Conservation (phyloP, 2,888 invertebrate species). For the Drosophila conformis region DNA sequence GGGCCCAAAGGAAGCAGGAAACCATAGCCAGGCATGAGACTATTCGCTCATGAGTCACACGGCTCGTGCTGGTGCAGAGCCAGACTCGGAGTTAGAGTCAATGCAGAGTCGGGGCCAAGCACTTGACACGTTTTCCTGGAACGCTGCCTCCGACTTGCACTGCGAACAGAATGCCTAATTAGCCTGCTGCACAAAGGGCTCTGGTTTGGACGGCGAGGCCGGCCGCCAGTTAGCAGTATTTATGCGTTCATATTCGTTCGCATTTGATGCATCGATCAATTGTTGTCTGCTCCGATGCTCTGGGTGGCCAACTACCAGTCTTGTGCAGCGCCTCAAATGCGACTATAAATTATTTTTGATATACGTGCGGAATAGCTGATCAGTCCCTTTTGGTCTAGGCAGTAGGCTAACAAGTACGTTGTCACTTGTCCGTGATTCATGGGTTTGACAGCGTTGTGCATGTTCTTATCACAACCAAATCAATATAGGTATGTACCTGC, state of each 20-base stretch:
- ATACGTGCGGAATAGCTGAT: conserved; percentile 65
- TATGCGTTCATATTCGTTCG: conserved; percentile 68
- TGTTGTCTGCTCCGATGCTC: conserved; percentile 50
- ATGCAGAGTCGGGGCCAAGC: conserved; percentile 31
- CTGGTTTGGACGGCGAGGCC: conserved; percentile 13
- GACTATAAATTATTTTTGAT: conserved; percentile 70
- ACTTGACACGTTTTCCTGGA: conserved; percentile 78
- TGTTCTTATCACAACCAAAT: conserved; percentile 19
- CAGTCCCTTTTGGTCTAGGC: conserved; percentile 22
- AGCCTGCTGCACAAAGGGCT: conserved; percentile 43
- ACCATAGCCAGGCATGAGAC: conserved; percentile 63
- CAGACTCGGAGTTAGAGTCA: conserved; percentile 4
- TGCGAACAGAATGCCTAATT: conserved; percentile 73
- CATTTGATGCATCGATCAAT: conserved; percentile 64
- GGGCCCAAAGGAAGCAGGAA: conserved; percentile 74
- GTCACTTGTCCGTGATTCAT: conserved; percentile 54
- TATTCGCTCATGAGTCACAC: conserved; percentile 69
- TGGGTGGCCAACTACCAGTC: conserved; percentile 67
- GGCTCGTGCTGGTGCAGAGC: conserved; percentile 60
- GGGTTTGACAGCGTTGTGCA: conserved; percentile 32
- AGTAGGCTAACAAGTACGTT: conserved; percentile 32
- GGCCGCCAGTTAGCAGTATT: conserved; percentile 51
- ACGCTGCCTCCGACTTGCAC: conserved; percentile 43
- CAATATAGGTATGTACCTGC: not conserved
- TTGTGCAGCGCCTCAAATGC: conserved; percentile 65